phyloP scores from a whole-genome alignment of 2,888 invertebrate species.

The Chloromyia formosa region DNA sequence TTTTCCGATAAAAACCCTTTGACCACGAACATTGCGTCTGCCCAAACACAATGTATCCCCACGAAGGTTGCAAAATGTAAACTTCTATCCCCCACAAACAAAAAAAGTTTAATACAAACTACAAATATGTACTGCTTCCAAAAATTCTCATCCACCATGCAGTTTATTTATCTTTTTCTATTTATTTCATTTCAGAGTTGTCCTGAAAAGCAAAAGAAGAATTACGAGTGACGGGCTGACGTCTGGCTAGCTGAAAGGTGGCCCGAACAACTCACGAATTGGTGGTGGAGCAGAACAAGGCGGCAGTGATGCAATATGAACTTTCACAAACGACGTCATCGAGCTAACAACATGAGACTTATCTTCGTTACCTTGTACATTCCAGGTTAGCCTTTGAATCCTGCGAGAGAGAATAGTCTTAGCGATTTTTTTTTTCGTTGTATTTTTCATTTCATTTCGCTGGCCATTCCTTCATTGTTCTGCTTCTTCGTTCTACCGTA shows the following conservation, averaged over 20 bases:
- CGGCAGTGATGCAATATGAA: conserved; percentile 35
- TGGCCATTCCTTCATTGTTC: background rate
- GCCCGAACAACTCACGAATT: no score
- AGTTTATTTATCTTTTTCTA: background rate
- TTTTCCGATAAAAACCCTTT: no score
- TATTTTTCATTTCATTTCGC: background rate
- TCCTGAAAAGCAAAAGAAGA: background rate
- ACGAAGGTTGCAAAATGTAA: no score
- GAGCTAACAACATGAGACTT: conserved; percentile 58
- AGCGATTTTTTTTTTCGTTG: background rate
- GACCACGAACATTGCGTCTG: no score
- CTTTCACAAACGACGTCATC: conserved; percentile 54
- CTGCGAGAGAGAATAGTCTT: conserved; percentile 2
- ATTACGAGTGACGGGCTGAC: background rate
- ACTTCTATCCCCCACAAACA: no score
- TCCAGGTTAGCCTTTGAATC: conserved; percentile 50
- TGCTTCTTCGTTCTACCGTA: no score
- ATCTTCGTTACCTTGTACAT: conserved; percentile 56
- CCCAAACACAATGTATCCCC: no score
- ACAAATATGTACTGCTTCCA: no score
- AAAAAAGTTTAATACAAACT: no score
- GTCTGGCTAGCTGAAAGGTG: background rate
- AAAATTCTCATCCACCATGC: no score
- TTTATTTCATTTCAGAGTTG: conserved; percentile 18
- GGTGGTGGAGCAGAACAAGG: background rate